These are phyloP conservation scores for Epizoanthus illoricatus DNA, from an alignment of 92 coral and sea anemone genomes.

Conservation along the genomic window DNA sequence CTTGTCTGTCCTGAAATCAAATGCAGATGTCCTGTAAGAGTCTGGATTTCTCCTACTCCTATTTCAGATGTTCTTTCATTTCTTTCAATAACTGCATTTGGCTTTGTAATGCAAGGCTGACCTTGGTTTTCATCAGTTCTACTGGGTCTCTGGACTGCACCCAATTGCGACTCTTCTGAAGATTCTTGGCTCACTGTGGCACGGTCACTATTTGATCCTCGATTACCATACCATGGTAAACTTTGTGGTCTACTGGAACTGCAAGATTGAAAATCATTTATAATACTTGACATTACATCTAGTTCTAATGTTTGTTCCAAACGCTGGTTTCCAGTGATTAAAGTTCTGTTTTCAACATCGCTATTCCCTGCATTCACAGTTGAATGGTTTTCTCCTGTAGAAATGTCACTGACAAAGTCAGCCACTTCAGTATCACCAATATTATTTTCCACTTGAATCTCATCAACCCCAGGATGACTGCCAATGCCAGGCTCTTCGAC, in stretches of 20 bases:
- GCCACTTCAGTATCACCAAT: background rate
- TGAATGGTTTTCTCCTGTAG: background rate
- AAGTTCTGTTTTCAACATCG: background rate
- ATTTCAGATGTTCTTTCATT: background rate
- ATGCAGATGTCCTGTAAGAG: slow-evolving; percentile 16
- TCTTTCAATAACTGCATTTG: background rate
- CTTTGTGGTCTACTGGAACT: background rate
- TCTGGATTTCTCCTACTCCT: background rate
- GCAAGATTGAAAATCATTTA: background rate
- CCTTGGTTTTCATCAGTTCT: background rate
- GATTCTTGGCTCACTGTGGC: background rate
- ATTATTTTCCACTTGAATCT: background rate
- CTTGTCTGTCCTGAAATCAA: slow-evolving; percentile 32
- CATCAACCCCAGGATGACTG: background rate
- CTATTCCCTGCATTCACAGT: background rate
- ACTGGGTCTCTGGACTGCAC: background rate
- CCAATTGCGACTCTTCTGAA: background rate
- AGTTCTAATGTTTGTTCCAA: too few relatives aligned
- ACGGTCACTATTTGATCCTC: background rate
- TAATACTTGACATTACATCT: too few relatives aligned
- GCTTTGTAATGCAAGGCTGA: background rate
- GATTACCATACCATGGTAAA: background rate
- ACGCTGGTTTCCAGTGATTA: background rate
- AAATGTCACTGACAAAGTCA: background rate
- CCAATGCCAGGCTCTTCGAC: background rate